Base-by-base conservation (phyloP, 2,888 invertebrate species). In the Dermolepida albohirtum region DNA sequence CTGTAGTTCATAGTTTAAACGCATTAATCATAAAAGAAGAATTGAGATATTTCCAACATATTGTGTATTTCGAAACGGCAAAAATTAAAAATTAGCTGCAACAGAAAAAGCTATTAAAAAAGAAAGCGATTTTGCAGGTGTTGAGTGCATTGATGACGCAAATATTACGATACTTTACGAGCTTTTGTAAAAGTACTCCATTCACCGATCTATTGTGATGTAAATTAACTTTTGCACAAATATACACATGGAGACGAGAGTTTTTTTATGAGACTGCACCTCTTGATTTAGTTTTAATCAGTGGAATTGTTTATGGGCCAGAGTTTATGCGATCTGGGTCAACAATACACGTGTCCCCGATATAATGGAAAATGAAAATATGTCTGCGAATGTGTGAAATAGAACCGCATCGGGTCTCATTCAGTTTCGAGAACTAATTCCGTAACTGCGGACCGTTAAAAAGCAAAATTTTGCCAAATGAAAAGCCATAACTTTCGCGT, bases 381-480 rank as follows among this genome's bases (percentile, higher is more conserved):
- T 44, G 12, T 14, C 14, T 44, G 14, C 44, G n/a, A 22, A 49
- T 16, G 2, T 49, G 22, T 49, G 49, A 10, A 49, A n/a, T 17
- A 49, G 22, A 22, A 16, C 16, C 22, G 22, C 16, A 7, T 49
- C 10, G 22, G 14, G 44, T 14, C 34, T 34, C 34, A 34, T 49
- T 49, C 22, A 22, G 55, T 27, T 57, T 57, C 43, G 55, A 41
- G 43, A 57, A 57, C 43, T 57, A 57, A 57, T 57, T 57, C 55
- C 41, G 55, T 57, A 43, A 57, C 55, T 57, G 43, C 41, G 16
- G 22, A n/a, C 43, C 64, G 64, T 64, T 64, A 64, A 64, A 64
- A 50, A 64, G 64, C 64, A 22, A 64, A 64, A 64, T 64, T 64
- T 64, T 51, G 40, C 51, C 51, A 64, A 64, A 64, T 64, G 64